phyloP scores from a whole-genome alignment of 2,797 vertebrate genomes.

The Podarcis siculus region DNA sequence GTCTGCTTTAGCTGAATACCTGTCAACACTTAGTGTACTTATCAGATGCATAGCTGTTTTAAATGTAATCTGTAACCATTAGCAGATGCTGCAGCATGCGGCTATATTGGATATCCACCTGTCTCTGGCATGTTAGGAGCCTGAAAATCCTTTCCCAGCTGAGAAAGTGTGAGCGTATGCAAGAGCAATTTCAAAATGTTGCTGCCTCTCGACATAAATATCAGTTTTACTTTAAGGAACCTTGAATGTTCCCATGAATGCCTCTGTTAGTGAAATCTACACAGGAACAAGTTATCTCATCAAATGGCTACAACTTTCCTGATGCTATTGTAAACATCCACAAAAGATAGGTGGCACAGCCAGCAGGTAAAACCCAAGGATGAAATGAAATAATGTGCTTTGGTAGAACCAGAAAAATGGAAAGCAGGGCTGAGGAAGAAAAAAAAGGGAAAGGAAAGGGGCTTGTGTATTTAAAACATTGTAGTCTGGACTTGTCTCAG shows the following conservation, averaged over 20 bases:
- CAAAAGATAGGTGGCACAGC: background rate
- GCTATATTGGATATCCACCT: constrained; percentile 31
- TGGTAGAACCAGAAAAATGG: background rate
- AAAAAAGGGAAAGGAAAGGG: background rate
- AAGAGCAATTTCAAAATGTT: constrained; percentile 7
- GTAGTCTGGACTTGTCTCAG: background rate
- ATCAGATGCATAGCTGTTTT: constrained; percentile 39
- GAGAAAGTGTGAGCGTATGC: background rate
- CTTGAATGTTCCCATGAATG: background rate
- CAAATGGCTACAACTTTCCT: too few species aligned
- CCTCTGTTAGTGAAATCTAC: background rate
- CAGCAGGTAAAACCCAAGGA: background rate
- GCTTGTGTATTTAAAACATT: background rate
- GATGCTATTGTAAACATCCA: background rate
- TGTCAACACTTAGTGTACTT: constrained; percentile 38
- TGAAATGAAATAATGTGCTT: background rate
- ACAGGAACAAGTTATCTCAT: background rate
- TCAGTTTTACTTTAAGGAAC: background rate
- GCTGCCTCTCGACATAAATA: constrained; percentile 13
- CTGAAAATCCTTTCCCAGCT: constrained; percentile 24
- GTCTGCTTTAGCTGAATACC: constrained; percentile 23
- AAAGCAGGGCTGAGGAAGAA: background rate
- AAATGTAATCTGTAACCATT: constrained; percentile 29
- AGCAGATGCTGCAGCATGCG: constrained; percentile 32
- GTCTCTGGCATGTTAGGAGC: background rate